Conservation (phyloP, 2,888 invertebrate genomes). For the Ennomos erosarius region DNA sequence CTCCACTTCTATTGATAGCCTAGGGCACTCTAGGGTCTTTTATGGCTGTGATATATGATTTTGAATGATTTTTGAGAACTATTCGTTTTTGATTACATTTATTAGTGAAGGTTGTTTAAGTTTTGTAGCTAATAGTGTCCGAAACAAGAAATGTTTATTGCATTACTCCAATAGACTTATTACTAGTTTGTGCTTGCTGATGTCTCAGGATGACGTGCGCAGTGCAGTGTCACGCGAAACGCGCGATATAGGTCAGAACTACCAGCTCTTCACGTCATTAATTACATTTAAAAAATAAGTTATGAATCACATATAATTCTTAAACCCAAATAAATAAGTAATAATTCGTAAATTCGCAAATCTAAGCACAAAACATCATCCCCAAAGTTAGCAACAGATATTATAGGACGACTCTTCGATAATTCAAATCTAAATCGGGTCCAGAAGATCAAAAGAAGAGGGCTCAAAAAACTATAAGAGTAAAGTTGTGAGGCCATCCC, state of each 20-base stretch:
- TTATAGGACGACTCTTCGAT: conserved; percentile 38
- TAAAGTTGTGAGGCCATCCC: conserved; percentile 46
- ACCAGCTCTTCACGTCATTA: too few species aligned
- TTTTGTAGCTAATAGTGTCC: too few species aligned
- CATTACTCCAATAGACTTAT: too few species aligned
- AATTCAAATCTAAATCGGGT: conserved; percentile 41
- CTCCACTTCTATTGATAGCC: conserved; percentile 38
- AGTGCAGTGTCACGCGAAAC: too few species aligned
- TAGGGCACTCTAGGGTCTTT: conserved; percentile 27
- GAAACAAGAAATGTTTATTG: too few species aligned
- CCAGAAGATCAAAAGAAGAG: conserved; percentile 44
- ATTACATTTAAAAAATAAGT: neutral
- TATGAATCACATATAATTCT: conserved; percentile 7
- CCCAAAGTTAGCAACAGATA: conserved; percentile 28
- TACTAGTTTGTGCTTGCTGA: too few species aligned
- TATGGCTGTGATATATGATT: conserved; percentile 12
- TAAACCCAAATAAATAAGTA: conserved; percentile 10
- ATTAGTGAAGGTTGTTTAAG: too few species aligned
- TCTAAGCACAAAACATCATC: conserved; percentile 28
- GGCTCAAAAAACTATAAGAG: conserved; percentile 53
- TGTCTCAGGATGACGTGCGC: too few species aligned
- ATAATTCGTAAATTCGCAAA: neutral
- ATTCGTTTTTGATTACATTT: too few species aligned
- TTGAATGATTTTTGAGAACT: neutral
- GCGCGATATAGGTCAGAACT: too few species aligned